These are phyloP conservation scores for Sapayoa aenigma DNA, from an alignment of 2,113 vertebrate species.

Conservation along the genomic window DNA sequence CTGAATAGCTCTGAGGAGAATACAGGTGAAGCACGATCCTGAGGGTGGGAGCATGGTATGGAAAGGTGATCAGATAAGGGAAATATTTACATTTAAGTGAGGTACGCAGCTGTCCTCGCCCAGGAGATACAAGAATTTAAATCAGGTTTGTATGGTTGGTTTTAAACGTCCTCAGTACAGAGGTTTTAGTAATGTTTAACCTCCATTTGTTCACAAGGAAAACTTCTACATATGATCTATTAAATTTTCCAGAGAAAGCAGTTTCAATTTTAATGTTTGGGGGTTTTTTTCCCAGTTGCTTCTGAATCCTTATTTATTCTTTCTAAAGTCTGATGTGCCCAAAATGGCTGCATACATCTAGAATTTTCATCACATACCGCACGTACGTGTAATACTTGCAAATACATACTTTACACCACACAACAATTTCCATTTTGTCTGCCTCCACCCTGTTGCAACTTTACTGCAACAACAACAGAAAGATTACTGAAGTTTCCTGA, in stretches of 20 bases:
- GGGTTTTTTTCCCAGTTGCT: neutral
- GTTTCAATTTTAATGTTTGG: neutral
- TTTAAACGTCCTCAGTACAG: neutral
- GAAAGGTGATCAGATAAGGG: neutral
- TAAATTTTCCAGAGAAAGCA: neutral
- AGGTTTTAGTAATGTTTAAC: neutral
- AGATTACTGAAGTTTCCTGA: neutral
- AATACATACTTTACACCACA: fast-evolving
- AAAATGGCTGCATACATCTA: neutral
- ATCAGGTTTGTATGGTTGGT: neutral
- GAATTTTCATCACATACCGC: neutral
- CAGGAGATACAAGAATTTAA: constrained; percentile 1
- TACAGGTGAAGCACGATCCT: neutral
- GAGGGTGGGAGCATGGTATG: neutral
- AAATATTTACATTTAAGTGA: constrained; percentile 10
- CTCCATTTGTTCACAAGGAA: neutral
- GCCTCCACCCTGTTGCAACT: neutral
- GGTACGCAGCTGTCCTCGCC: neutral
- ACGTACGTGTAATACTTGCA: neutral
- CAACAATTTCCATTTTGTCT: neutral
- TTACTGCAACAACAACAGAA: neutral
- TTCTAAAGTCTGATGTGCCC: neutral
- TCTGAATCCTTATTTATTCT: neutral
- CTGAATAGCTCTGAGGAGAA: neutral
- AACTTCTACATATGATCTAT: neutral